phyloP scores from a whole-genome alignment of 2,888 invertebrate genomes.

The Brenthis ino region DNA sequence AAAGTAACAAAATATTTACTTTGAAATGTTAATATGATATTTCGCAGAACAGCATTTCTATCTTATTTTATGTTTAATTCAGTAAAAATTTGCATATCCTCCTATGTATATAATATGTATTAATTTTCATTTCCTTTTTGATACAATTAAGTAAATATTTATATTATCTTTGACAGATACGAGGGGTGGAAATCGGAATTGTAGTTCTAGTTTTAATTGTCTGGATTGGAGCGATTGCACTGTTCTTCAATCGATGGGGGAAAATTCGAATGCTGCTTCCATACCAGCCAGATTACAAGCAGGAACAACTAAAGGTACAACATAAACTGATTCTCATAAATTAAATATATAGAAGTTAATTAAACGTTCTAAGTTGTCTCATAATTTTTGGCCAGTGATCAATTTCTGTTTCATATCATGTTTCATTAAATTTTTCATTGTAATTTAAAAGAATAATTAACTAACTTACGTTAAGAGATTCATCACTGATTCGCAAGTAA shows the following conservation, averaged over 20 bases:
- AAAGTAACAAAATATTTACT: slow-evolving; percentile 2
- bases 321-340: not conserved
- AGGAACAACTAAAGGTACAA: slow-evolving; percentile 89
- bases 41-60: not conserved
- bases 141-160: not conserved
- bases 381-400: no score
- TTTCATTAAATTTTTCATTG: no score
- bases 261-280: slow-evolving; percentile 95
- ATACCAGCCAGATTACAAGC: slow-evolving; percentile 95
- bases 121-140: not conserved
- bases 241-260: slow-evolving; percentile 95
- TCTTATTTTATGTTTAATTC: no score
- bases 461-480: no score
- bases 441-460: no score
- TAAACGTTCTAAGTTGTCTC: no score
- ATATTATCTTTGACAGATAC: slow-evolving; percentile 82
- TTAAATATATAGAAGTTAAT: not conserved
- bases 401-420: no score
- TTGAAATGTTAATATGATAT: slow-evolving; percentile 12
- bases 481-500: no score
- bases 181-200: slow-evolving; percentile 95
- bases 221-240: slow-evolving; percentile 92
- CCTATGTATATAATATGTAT: no score
- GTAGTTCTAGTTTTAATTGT: slow-evolving; percentile 91
- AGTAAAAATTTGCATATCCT: no score